phyloP scores from a whole-genome alignment of 2,113 vertebrate genomes.

The Nannospalax galili region DNA sequence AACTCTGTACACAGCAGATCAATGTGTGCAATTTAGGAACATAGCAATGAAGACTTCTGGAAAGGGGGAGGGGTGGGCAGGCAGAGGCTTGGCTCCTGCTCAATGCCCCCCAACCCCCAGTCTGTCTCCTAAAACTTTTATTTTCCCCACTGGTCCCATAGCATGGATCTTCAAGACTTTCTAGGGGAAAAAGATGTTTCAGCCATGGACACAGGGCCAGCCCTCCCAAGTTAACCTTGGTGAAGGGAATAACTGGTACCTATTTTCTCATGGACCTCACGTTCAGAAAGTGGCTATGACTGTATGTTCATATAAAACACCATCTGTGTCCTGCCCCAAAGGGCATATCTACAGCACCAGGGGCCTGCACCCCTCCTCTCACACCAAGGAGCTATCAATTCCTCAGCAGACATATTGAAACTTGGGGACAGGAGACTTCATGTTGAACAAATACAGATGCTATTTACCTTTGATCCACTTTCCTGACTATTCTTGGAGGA shows the following conservation, averaged over 20 bases:
- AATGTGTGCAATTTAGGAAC: slow-evolving; percentile 70
- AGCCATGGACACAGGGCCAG: neutral
- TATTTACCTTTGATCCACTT: slow-evolving; percentile 70
- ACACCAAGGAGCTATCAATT: slow-evolving; percentile 16
- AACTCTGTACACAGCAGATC: slow-evolving; percentile 71
- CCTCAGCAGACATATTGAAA: slow-evolving; percentile 29
- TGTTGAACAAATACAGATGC: slow-evolving; percentile 70
- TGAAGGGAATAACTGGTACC: neutral
- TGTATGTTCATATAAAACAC: neutral
- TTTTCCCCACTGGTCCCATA: neutral
- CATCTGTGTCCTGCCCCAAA: neutral
- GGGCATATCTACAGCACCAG: neutral
- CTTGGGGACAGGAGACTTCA: slow-evolving; percentile 44
- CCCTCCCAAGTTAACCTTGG: neutral
- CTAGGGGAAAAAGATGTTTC: neutral
- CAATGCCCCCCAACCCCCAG: neutral
- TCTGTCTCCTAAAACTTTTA: neutral
- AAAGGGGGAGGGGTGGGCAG: neutral
- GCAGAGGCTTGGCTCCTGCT: neutral
- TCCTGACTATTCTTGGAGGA: slow-evolving; percentile 56
- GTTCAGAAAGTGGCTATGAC: neutral
- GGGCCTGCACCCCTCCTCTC: neutral
- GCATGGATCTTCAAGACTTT: neutral
- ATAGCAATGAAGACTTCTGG: slow-evolving; percentile 70
- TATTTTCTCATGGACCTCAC: neutral